phyloP scores from a whole-genome alignment of 1,140 invertebrate species.

The Amphibalanus amphitrite region DNA sequence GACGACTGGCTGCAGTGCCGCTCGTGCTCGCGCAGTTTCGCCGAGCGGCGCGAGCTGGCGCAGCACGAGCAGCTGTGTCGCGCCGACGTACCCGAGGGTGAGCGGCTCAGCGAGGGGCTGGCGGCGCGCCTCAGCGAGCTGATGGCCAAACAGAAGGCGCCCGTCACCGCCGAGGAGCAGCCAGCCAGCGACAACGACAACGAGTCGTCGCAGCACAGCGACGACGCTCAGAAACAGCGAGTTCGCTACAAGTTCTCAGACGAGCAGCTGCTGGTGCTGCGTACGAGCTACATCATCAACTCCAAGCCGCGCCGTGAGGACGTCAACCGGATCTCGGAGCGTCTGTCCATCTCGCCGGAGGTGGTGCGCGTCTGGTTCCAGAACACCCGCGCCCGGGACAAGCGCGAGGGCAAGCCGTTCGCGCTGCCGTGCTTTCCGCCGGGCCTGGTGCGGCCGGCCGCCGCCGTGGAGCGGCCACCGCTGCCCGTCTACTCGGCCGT shows the following conservation, averaged over 20 bases:
- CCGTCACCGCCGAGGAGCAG: not conserved
- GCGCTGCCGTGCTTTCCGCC: constrained; percentile 29
- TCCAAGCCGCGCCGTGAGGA: constrained; percentile 84
- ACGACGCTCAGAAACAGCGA: constrained; percentile 26
- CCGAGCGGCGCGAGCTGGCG: constrained; percentile 36
- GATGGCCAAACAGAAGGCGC: constrained; percentile 11
- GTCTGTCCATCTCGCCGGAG: constrained; percentile 71
- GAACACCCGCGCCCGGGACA: constrained; percentile 82
- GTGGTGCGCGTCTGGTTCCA: constrained; percentile 97
- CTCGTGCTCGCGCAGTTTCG: constrained; percentile 14
- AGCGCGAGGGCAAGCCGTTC: constrained; percentile 45
- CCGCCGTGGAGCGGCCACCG: constrained; percentile 4
- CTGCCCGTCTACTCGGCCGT: constrained; percentile 3
- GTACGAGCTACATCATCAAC: constrained; percentile 72
- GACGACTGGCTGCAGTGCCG: constrained; percentile 21
- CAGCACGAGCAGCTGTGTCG: constrained; percentile 51
- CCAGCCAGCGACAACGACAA: not conserved
- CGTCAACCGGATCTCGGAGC: constrained; percentile 68
- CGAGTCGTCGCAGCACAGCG: not conserved
- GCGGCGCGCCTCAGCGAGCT: constrained; percentile 21
- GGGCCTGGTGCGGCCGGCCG: constrained; percentile 4
- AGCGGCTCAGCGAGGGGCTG: constrained; percentile 29
- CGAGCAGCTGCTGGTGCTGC: constrained; percentile 72
- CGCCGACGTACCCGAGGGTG: constrained; percentile 17
- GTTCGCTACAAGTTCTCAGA: constrained; percentile 85